phyloP scores from a whole-genome alignment of 2,797 vertebrate genomes.

The Smutsia temminckii region DNA sequence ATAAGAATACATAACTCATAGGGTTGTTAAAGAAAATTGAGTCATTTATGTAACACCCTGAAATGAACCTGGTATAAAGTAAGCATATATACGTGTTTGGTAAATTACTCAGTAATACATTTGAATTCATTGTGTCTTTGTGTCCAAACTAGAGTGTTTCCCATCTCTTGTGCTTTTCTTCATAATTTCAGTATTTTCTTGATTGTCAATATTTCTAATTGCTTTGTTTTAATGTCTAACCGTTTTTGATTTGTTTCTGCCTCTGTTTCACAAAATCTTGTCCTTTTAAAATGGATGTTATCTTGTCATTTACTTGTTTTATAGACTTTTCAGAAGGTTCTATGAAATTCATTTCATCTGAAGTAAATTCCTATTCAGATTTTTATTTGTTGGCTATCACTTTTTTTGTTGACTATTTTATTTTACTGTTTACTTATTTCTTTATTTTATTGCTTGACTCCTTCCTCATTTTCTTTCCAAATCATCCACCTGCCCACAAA shows the following conservation, averaged over 20 bases:
- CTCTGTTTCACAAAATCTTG: not conserved
- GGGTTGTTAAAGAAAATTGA: not conserved
- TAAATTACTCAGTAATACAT: not conserved
- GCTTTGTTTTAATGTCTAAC: not conserved
- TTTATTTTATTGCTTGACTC: not conserved
- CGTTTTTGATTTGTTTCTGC: not conserved
- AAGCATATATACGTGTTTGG: not conserved
- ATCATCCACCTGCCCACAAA: not conserved
- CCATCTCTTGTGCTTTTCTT: not conserved
- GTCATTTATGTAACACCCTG: not conserved
- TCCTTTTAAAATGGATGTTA: not conserved
- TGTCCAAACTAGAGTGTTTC: not conserved
- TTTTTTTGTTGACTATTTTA: not conserved
- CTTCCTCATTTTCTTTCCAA: not conserved
- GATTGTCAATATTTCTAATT: not conserved
- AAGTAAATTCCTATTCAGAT: not conserved
- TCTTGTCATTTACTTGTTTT: not conserved
- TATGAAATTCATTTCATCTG: not conserved
- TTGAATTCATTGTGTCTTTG: constrained; percentile 1
- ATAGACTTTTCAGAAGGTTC: not conserved
- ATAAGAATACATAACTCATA: not conserved
- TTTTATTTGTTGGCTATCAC: not conserved
- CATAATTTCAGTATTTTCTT: not conserved
- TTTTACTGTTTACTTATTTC: not conserved
- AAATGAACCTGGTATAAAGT: not conserved